A percentile compares a stretch with the other conserved stretches of the same genome.
These are phyloP conservation scores for Spermophilus dauricus DNA, from an alignment of 2,113 vertebrate species.

Conservation along the genomic window DNA sequence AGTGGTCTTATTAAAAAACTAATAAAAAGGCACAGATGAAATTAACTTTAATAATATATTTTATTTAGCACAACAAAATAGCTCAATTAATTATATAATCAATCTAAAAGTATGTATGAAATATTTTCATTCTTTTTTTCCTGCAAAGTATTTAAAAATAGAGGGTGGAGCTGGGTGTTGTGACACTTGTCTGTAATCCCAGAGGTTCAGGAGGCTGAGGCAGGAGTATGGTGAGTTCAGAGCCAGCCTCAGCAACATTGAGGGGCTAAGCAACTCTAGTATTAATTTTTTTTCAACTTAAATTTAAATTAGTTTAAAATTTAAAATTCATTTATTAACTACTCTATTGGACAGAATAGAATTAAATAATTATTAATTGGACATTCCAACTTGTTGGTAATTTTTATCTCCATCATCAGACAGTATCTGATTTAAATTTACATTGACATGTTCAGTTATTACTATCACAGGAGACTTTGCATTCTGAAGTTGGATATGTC, in stretches of 20 bases:
- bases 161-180: not conserved
- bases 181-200: too few relatives aligned
- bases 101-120: not conserved
- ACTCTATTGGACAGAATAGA: not conserved
- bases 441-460: not conserved
- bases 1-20: not conserved
- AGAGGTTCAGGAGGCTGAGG: too few relatives aligned
- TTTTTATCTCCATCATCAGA: not conserved
- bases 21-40: not conserved
- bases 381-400: not conserved
- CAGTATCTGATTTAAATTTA: not conserved
- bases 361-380: not conserved
- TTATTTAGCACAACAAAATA: not conserved
- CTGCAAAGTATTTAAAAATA: not conserved
- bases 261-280: too few relatives aligned
- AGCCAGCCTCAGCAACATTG: too few relatives aligned
- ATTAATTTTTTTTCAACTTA: not conserved
- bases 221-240: too few relatives aligned
- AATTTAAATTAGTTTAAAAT: not conserved
- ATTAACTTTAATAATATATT: conserved; percentile 15
- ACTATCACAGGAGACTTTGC: accelerated
- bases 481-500: not conserved
- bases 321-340: not conserved
- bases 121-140: not conserved
- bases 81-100: not conserved